These are phyloP conservation scores for Anorthoa munda DNA, from an alignment of 2,888 invertebrate genomes.

Conservation along the genomic window DNA sequence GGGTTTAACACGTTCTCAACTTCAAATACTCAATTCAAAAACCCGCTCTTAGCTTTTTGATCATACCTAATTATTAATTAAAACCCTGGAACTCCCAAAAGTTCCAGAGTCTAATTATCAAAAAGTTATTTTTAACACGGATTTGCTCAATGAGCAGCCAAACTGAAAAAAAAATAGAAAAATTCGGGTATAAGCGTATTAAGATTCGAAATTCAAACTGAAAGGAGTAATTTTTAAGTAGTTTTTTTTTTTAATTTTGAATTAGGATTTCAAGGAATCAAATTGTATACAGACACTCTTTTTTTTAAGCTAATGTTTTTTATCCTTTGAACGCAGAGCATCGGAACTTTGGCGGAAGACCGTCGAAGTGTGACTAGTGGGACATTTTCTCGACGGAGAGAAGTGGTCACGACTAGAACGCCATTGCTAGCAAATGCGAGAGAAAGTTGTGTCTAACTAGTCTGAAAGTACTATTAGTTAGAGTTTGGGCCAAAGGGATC, in stretches of 20 bases:
- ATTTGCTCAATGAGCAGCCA: not conserved
- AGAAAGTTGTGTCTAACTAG: slow-evolving; percentile 93
- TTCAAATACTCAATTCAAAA: too few relatives aligned
- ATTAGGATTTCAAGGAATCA: not conserved
- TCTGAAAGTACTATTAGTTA: slow-evolving; percentile 61
- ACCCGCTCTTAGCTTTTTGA: not conserved
- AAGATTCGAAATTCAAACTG: too few relatives aligned
- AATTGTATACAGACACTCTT: too few relatives aligned
- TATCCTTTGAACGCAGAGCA: slow-evolving; percentile 76
- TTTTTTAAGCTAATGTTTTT: not conserved
- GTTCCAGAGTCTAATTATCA: slow-evolving; percentile 15
- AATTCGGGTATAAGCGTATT: not conserved
- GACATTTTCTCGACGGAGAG: slow-evolving; percentile 88
- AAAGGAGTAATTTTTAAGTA: too few relatives aligned
- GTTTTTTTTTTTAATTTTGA: too few relatives aligned
- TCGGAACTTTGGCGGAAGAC: slow-evolving; percentile 85
- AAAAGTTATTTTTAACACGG: slow-evolving; percentile 15
- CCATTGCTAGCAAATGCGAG: slow-evolving; percentile 93
- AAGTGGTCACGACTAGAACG: slow-evolving; percentile 93
- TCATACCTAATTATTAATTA: slow-evolving; percentile 2
- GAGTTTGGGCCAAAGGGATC: slow-evolving; percentile 68
- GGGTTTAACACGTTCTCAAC: too few relatives aligned
- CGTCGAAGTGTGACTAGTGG: slow-evolving; percentile 86
- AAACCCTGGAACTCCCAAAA: too few relatives aligned
- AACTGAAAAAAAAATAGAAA: not conserved